Evolutionary conservation across 2,113 vertebrate species (phyloP).

Genomic region (Potamarius usumacintae): DNA sequence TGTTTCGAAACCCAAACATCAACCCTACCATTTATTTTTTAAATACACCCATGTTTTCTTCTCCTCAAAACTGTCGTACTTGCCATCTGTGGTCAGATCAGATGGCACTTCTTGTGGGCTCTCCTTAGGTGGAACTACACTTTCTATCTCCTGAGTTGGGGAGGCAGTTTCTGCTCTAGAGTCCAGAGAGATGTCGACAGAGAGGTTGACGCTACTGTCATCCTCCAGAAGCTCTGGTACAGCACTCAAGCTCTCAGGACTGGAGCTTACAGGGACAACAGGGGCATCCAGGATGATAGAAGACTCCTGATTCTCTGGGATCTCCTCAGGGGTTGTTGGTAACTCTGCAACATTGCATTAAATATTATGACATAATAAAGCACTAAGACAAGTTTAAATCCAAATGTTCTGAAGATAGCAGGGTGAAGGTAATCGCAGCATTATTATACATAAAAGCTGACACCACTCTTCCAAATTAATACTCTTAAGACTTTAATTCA

Average conservation of each 20-base stretch:
- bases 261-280: slow-evolving; percentile 7
- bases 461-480: not conserved
- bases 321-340: slow-evolving; percentile 79
- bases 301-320: slow-evolving; percentile 85
- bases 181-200: slow-evolving; percentile 59
- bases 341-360: slow-evolving; percentile 53
- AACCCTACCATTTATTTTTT: not conserved
- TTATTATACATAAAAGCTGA: not conserved
- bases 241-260: slow-evolving; percentile 55
- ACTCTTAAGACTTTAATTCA: not conserved
- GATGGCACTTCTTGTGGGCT: slow-evolving; percentile 66
- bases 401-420: not conserved
- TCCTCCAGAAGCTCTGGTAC: slow-evolving; percentile 62
- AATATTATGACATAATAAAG: slow-evolving; percentile 33
- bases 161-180: slow-evolving; percentile 43
- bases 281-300: slow-evolving; percentile 30
- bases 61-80: slow-evolving; percentile 66
- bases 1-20: slow-evolving; percentile 30
- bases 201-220: slow-evolving; percentile 59
- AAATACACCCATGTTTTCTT: not conserved
- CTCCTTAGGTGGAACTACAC: slow-evolving; percentile 43
- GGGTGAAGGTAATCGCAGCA: not conserved
- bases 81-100: slow-evolving; percentile 75
- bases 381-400: not conserved
- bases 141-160: slow-evolving; percentile 54